phyloP scores from a whole-genome alignment of 2,888 invertebrate species.

The Drosophila ustulata region DNA sequence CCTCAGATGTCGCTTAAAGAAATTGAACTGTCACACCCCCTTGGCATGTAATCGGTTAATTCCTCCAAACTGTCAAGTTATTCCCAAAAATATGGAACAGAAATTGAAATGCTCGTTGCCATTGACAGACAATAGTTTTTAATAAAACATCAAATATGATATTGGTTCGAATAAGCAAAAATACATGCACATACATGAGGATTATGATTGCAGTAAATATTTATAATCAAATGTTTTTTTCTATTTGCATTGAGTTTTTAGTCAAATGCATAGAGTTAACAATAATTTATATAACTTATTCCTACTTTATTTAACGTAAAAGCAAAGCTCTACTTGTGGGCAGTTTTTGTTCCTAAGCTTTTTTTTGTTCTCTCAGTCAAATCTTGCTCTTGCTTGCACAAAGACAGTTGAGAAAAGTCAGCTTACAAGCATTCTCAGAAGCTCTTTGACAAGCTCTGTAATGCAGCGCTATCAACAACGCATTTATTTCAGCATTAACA shows the following conservation, averaged over 20 bases:
- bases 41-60: slow-evolving; percentile 56
- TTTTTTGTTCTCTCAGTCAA: background rate
- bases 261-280: no score
- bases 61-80: slow-evolving; percentile 49
- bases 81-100: slow-evolving; percentile 13
- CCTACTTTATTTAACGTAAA: background rate
- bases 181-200: background rate
- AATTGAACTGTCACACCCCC: slow-evolving; percentile 71
- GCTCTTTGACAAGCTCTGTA: background rate
- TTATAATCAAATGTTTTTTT: no score
- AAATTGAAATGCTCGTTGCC: slow-evolving; percentile 2
- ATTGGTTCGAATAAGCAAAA: background rate
- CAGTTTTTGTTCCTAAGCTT: background rate
- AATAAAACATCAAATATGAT: background rate
- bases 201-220: no score
- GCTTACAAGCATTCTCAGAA: background rate
- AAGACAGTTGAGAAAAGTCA: background rate
- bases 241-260: no score
- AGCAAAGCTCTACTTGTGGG: background rate
- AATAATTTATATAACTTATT: background rate
- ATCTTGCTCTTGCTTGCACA: background rate
- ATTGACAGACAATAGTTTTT: slow-evolving; percentile 7
- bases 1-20: slow-evolving; percentile 53
- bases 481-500: background rate
- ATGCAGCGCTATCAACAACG: background rate